These are phyloP conservation scores for Thalassarche chlororhynchos DNA, from an alignment of 2,113 vertebrate genomes.

Conservation along the genomic window DNA sequence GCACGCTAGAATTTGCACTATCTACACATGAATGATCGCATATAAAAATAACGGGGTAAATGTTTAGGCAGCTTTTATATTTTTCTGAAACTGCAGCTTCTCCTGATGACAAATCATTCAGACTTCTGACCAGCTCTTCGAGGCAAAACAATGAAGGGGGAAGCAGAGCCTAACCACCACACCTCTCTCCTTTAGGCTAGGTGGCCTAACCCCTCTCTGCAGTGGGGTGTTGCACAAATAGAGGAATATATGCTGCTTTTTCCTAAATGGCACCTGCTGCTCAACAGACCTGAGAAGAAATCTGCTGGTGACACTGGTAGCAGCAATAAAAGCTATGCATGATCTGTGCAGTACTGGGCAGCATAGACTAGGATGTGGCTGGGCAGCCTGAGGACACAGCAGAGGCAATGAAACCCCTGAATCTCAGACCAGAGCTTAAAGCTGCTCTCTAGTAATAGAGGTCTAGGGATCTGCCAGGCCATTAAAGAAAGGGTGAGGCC, in stretches of 20 bases:
- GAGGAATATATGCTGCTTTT: not conserved
- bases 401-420: not conserved
- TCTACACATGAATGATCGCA: not conserved
- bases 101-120: not conserved
- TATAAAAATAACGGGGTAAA: not conserved
- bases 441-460: not conserved
- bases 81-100: not conserved
- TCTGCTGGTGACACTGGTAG: not conserved
- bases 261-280: not conserved
- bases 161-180: not conserved
- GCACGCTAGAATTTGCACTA: not conserved
- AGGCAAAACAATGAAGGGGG: not conserved
- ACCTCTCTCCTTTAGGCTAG: not conserved
- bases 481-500: not conserved
- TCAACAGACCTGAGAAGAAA: not conserved
- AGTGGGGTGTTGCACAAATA: not conserved
- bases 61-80: not conserved
- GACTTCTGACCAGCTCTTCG: not conserved
- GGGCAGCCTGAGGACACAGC: not conserved
- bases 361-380: not conserved
- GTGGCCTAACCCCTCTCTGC: not conserved
- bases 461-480: not conserved
- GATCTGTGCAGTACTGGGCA: not conserved
- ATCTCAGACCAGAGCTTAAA: not conserved
- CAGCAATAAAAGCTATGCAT: not conserved